phyloP scores from a whole-genome alignment of 2,113 vertebrate species.

The Eulacestoma nigropectus region DNA sequence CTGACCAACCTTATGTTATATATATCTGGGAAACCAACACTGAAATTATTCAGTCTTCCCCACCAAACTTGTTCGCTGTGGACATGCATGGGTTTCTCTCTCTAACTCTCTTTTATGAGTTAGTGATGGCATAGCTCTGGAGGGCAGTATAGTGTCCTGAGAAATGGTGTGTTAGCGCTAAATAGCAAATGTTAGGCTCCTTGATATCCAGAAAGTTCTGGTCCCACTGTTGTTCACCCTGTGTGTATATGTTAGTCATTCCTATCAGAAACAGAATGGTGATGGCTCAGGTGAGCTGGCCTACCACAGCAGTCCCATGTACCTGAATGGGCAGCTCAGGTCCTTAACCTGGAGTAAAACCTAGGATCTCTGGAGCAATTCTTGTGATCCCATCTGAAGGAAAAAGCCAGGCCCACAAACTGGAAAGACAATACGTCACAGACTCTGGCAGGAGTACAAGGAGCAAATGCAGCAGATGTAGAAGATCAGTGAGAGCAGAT shows the following conservation, averaged over 20 bases:
- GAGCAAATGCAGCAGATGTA: neutral
- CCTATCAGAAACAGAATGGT: neutral
- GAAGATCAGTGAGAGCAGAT: neutral
- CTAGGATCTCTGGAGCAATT: neutral
- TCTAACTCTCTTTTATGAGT: neutral
- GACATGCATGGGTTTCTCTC: neutral
- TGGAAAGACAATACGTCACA: neutral
- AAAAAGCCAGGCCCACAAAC: neutral
- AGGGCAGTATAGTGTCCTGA: neutral
- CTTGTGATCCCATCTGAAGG: neutral
- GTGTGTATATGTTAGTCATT: neutral
- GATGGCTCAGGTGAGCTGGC: neutral
- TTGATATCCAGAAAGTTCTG: neutral
- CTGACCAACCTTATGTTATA: neutral
- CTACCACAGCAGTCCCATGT: neutral
- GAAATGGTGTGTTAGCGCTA: neutral
- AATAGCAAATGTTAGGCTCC: neutral
- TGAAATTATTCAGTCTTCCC: neutral
- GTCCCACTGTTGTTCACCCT: neutral
- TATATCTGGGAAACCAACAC: neutral
- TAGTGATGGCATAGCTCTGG: neutral
- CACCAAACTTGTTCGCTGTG: neutral
- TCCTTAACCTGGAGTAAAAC: neutral
- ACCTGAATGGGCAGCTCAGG: neutral
- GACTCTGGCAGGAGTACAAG: neutral